Evolutionary conservation across 2,797 vertebrate genomes (phyloP).

Genomic region (Corythornis leucogaster): DNA sequence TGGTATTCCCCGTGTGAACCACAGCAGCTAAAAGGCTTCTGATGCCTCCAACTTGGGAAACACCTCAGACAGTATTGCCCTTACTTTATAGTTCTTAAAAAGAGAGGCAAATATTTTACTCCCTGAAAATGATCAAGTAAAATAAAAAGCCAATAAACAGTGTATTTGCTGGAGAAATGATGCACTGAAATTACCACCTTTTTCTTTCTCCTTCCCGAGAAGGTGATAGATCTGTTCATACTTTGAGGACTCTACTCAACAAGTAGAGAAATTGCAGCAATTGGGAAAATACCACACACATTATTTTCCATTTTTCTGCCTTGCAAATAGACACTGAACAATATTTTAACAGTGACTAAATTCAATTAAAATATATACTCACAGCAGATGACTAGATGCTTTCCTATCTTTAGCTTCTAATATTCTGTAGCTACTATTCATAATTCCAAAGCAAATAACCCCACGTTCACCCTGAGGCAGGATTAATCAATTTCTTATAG

Average conservation of each 20-base stretch:
- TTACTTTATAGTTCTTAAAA: not conserved
- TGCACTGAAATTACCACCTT: not conserved
- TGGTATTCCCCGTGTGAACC: rapidly evolving
- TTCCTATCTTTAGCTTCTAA: not conserved
- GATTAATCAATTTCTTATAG: not conserved
- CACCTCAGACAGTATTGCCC: not conserved
- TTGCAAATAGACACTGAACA: not conserved
- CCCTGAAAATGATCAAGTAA: not conserved
- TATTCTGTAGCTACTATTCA: not conserved
- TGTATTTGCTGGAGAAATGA: not conserved
- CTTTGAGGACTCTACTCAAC: not conserved
- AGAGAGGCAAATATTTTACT: not conserved
- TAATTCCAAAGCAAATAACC: not conserved
- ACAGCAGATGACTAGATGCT: not conserved
- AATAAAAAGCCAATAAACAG: not conserved
- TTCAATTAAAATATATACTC: not conserved
- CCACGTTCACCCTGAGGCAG: not conserved
- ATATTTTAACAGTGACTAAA: not conserved
- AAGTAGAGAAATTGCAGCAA: not conserved
- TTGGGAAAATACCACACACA: not conserved
- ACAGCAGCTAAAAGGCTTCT: not conserved
- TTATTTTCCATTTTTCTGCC: not conserved
- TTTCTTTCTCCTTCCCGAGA: not conserved
- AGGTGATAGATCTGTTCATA: not conserved
- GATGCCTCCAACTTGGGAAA: not conserved